Evolutionary conservation across 2,888 invertebrate species (phyloP), one percentile per base, ranked within the genome.

Genomic region (Lutraria lutraria): DNA sequence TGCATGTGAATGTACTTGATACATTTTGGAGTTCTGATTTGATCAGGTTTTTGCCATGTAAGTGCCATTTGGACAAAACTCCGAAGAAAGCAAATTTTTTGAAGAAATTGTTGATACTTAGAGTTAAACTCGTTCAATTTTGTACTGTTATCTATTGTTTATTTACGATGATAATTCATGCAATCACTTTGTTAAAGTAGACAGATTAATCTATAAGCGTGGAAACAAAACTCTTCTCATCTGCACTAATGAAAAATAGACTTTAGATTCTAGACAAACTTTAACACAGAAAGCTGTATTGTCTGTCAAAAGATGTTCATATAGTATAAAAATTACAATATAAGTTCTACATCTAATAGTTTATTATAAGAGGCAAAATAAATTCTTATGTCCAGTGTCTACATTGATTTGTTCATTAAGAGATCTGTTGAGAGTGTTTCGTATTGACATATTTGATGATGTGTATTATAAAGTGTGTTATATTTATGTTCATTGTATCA

Each of bases 41-140:
- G 76, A 76, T 76, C 76, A 76, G 76, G 76, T 76, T 76, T 76
- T 76, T 76, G 76, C 76, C 76, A 76, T 76, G 29, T 72, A 15
- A 31, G 76, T 76, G 76, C 76, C 76, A 76, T 76, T 34, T 6
- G 31, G 31, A 31, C 29, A 76, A 34, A 76, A 76, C 19, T 13
- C 31, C 16, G 76, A 10, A 72, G 25, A 76, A 34, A 16, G 76
- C 34, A 31, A 19, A 34, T 31, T 31, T 19, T 56, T 76, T 31
- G 76, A 25, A 76, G 4, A 34, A 25, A 31, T 76, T 76, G 76
- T 76, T 76, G 19, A 76, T 31, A 76, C 31, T 31, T 34, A 31
- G 76, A 76, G 76, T 76, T 31, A 34, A 76, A 76, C 76, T 76
- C 76, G 19, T 76, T 76, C 19, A 76, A 31, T 76, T 19, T 34